A percentile compares a stretch with the other conserved stretches of the same genome.
phyloP scores from a whole-genome alignment of 2,888 invertebrate species.

The Homarus gammarus region DNA sequence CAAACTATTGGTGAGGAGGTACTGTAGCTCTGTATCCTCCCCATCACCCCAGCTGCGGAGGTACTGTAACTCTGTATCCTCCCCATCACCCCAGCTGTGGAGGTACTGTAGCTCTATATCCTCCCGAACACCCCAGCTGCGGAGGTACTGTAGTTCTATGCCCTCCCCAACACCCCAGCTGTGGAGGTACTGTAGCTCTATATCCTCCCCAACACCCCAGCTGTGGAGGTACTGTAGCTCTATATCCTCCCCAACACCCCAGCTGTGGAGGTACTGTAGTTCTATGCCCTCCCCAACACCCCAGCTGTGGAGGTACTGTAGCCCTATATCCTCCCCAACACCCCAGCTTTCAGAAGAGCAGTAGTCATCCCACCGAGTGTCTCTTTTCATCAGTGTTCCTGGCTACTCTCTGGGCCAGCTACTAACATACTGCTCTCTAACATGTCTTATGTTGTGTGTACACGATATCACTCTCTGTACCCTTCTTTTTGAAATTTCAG shows the following conservation, averaged over 20 bases:
- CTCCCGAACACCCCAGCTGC: too few species aligned
- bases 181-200: too few species aligned
- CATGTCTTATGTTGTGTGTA: background rate
- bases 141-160: too few species aligned
- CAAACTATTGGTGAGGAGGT: too few species aligned
- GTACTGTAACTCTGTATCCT: too few species aligned
- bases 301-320: background rate
- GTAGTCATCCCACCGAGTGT: background rate
- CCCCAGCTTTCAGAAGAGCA: background rate
- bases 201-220: too few species aligned
- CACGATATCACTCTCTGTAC: background rate
- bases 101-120: too few species aligned
- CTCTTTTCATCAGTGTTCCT: background rate
- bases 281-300: too few species aligned
- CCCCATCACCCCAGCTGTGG: too few species aligned
- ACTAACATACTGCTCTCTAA: background rate
- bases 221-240: background rate
- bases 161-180: too few species aligned
- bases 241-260: background rate
- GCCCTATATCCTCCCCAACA: background rate
- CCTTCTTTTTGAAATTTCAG: background rate
- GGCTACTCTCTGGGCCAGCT: background rate
- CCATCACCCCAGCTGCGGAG: too few species aligned
- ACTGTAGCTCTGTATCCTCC: background rate
- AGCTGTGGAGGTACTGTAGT: background rate